A percentile compares a stretch with the other conserved stretches of the same genome.
phyloP scores from a whole-genome alignment of 2,113 vertebrate genomes.

The Mugil cephalus region DNA sequence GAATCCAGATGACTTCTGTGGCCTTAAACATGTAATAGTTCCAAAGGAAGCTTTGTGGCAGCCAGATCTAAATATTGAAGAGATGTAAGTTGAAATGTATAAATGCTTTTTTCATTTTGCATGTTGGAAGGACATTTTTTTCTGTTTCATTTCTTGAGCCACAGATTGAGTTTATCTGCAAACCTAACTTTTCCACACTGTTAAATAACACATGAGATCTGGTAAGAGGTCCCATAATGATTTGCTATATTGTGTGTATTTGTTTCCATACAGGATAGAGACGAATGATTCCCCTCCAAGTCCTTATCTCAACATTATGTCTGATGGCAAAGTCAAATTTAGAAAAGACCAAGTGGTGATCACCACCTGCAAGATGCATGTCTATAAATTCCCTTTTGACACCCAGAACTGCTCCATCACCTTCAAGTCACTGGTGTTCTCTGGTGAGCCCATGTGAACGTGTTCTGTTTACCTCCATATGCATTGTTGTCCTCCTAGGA shows the following conservation, averaged over 20 bases:
- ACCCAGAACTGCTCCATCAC: constrained; percentile 71
- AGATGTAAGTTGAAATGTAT: too few species aligned
- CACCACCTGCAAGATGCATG: constrained; percentile 69
- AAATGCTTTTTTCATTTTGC: too few species aligned
- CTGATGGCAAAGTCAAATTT: fast-evolving
- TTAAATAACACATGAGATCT: too few species aligned
- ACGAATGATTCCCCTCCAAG: constrained; percentile 39
- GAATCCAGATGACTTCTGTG: too few species aligned
- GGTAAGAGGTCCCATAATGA: too few species aligned
- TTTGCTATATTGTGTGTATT: background rate
- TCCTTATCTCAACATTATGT: constrained; percentile 17
- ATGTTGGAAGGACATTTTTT: too few species aligned
- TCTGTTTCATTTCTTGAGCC: too few species aligned
- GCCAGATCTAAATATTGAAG: too few species aligned
- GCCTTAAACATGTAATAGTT: too few species aligned
- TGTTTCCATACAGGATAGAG: constrained; percentile 60
- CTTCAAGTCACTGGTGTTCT: constrained; percentile 61
- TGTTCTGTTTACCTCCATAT: background rate
- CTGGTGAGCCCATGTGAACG: constrained; percentile 38
- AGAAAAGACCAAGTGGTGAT: constrained; percentile 57
- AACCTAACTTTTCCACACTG: too few species aligned
- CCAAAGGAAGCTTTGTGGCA: too few species aligned
- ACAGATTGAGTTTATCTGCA: too few species aligned
- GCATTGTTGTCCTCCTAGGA: background rate
- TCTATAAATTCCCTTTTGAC: constrained; percentile 78